Conservation (phyloP, 2,888 invertebrate genomes). For the Rhimphoctona megacephalus region DNA sequence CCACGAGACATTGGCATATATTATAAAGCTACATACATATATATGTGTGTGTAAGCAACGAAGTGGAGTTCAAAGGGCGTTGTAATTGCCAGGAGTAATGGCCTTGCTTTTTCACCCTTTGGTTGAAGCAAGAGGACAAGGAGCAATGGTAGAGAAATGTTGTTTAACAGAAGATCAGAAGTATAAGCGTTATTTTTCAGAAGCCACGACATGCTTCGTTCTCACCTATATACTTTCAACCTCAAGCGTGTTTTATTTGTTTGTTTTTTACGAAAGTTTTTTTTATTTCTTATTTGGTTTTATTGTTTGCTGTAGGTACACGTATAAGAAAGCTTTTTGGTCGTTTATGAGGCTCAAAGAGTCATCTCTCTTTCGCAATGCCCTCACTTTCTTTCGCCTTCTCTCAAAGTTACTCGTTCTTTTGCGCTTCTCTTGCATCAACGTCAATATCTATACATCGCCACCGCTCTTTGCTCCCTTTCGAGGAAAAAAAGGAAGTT, state of each 20-base stretch:
- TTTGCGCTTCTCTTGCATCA: background rate
- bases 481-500: slow-evolving; percentile 30
- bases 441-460: background rate
- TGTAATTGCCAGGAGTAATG: slow-evolving; percentile 77
- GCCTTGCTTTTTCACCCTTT: slow-evolving; percentile 69
- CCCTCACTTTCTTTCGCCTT: slow-evolving; percentile 16
- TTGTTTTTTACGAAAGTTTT: background rate
- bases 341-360: slow-evolving; percentile 1
- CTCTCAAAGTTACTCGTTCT: background rate
- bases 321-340: slow-evolving; percentile 21
- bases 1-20: slow-evolving; percentile 59
- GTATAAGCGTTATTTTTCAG: slow-evolving; percentile 16
- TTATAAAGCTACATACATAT: slow-evolving; percentile 24
- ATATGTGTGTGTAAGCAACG: slow-evolving; percentile 48
- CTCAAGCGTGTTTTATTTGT: background rate
- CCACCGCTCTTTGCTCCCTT: slow-evolving; percentile 1
- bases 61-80: slow-evolving; percentile 73
- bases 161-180: slow-evolving; percentile 18
- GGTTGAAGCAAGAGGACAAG: background rate
- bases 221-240: background rate
- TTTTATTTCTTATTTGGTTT: background rate
- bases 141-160: background rate
- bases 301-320: background rate
- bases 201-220: background rate
- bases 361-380: slow-evolving; percentile 3